Base-by-base conservation (phyloP, 2,113 vertebrate species). In the Pituophis catenifer region DNA sequence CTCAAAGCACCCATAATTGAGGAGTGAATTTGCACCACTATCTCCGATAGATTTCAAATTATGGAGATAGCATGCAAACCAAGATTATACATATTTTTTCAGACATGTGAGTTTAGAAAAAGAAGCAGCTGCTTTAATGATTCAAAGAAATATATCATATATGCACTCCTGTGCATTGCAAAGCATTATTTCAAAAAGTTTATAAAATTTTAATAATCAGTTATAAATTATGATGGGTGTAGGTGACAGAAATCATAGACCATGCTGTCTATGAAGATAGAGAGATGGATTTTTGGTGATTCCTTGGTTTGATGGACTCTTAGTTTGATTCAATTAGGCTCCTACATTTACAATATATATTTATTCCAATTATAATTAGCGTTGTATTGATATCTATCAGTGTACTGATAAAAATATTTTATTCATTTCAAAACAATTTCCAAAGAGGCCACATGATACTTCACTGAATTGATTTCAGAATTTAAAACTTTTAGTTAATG, bases 391-490 rank as follows among this genome's bases (percentile, higher is more conserved):
- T 17, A 90, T 54, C n/a, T 52, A 24, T 52, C 90, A 44, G 33
- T 29, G 3, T 62, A 52, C 10, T 87, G 50, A 21, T 24, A 50
- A 59, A 91, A 21, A 92, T 19, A 88, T 62, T 88, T 38, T 48
- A 17, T 12, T 88, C 12, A 48, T 8, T 87, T 52, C 19, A 62
- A 19, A 87, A 50, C 52, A 29, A 33, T 33, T 10, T 92, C 29
- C 33, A 59, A 33, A 91, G 3, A 91, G 53, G 75, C 92, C 86
- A n/a, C 0, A 29, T 94, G 95, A 92, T 24, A 86, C 57, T 90
- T 90, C 75, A 89, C 91, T 87, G 38, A 90, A n/a, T 3, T 65
- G 53, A 92, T 0, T 55, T 48, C 29, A 91, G 0, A 10, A 95
- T 93, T 54, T 65, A 94, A 59, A 90, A 10, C 10, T 48, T 81